Evolutionary conservation across 2,113 vertebrate genomes (phyloP).

Genomic region (Alaudala cheleensis): DNA sequence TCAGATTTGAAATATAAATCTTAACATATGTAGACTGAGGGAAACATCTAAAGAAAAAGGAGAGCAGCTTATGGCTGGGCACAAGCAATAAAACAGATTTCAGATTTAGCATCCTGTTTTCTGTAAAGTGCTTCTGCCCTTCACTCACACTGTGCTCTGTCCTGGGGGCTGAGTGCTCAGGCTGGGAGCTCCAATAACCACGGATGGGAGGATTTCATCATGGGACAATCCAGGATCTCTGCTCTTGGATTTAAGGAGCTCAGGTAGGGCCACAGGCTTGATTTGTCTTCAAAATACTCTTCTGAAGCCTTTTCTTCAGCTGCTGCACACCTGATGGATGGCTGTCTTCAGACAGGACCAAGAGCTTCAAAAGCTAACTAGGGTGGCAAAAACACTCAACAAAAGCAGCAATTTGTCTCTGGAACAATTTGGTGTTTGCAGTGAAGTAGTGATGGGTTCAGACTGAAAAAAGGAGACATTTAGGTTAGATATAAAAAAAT

Average conservation of each 20-base stretch:
- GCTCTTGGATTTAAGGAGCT: not conserved
- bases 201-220: not conserved
- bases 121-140: not conserved
- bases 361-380: not conserved
- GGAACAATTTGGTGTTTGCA: not conserved
- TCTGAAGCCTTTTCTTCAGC: not conserved
- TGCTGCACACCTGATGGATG: not conserved
- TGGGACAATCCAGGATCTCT: not conserved
- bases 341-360: not conserved
- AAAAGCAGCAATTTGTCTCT: not conserved
- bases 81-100: not conserved
- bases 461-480: not conserved
- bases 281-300: not conserved
- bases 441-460: not conserved
- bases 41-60: not conserved
- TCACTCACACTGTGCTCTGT: not conserved
- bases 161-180: not conserved
- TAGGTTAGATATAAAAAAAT: not conserved
- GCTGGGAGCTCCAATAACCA: not conserved
- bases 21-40: not conserved
- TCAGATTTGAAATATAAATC: not conserved
- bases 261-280: not conserved
- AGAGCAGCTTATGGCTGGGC: not conserved
- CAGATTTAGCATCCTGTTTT: not conserved
- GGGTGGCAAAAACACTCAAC: not conserved